Evolutionary conservation across 2,888 invertebrate species (phyloP).

Genomic region (Drosophila hamatofila): DNA sequence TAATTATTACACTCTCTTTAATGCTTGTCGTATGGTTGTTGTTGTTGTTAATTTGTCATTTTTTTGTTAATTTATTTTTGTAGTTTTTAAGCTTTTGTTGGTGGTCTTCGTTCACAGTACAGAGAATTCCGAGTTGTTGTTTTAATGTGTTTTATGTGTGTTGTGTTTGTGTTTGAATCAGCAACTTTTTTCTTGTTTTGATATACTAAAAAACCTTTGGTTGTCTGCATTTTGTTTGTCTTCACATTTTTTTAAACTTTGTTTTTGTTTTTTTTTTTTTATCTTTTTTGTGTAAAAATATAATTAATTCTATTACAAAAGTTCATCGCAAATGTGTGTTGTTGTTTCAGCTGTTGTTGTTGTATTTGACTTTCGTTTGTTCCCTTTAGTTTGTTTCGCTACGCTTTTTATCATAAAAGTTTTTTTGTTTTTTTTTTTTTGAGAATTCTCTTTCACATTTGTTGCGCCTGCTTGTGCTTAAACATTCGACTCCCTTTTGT

Average conservation of each 20-base stretch:
- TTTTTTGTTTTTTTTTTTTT: constrained; percentile 21
- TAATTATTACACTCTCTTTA: constrained; percentile 58
- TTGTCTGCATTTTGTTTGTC: constrained; percentile 66
- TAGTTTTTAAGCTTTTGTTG: constrained; percentile 53
- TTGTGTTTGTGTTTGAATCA: constrained; percentile 51
- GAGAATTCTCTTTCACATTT: constrained; percentile 42
- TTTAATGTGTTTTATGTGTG: constrained; percentile 26
- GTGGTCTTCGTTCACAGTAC: constrained; percentile 78
- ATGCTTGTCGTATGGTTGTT: constrained; percentile 59
- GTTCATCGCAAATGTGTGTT: constrained; percentile 56
- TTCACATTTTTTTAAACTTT: constrained; percentile 54
- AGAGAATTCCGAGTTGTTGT: constrained; percentile 73
- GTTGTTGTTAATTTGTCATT: constrained; percentile 33
- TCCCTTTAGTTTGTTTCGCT: constrained; percentile 67
- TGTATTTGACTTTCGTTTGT: constrained; percentile 57
- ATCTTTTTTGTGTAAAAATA: constrained; percentile 57
- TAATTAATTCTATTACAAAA: constrained; percentile 63
- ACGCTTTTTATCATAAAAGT: constrained; percentile 36
- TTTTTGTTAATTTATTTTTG: constrained; percentile 12
- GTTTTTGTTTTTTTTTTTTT: constrained; percentile 43
- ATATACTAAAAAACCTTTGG: constrained; percentile 77
- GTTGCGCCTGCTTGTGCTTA: constrained; percentile 67
- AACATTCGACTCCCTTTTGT: constrained; percentile 70
- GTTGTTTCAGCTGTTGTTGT: constrained; percentile 30
- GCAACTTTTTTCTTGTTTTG: constrained; percentile 58